phyloP scores from a whole-genome alignment of 2,113 vertebrate species.

The Ailuropoda melanoleuca region DNA sequence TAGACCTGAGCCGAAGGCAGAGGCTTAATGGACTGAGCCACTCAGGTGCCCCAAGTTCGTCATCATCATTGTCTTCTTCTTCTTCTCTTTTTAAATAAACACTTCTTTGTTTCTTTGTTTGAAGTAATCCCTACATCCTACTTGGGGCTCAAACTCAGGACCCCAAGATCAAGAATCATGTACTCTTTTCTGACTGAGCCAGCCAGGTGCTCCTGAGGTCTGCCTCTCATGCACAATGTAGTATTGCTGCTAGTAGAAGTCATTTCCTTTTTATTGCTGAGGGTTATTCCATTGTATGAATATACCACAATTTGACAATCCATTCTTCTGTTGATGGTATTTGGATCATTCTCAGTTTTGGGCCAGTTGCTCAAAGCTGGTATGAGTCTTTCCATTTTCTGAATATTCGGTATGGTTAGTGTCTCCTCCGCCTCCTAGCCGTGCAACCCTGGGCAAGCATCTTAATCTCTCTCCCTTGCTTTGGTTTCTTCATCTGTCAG shows the following conservation, averaged over 20 bases:
- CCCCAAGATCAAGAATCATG: not conserved
- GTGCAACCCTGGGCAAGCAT: not conserved
- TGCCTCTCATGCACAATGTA: not conserved
- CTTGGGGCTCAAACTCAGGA: not conserved
- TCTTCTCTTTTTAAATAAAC: not conserved
- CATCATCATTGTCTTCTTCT: not conserved
- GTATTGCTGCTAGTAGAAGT: not conserved
- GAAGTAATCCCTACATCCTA: not conserved
- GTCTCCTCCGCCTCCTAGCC: not conserved
- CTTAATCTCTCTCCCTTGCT: not conserved
- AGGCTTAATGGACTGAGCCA: not conserved
- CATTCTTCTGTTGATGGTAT: not conserved
- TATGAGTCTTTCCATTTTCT: not conserved
- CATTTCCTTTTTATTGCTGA: not conserved
- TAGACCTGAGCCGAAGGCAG: not conserved
- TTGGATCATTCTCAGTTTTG: not conserved
- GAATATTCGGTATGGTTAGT: not conserved
- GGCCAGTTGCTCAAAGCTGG: not conserved
- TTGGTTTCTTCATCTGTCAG: not conserved
- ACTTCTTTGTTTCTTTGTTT: not conserved
- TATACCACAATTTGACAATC: not conserved
- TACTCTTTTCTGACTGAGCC: not conserved
- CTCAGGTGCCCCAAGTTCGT: not conserved
- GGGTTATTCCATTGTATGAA: not conserved
- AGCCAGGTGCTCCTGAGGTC: not conserved